A percentile compares a stretch with the other conserved stretches of the same genome.
Conservation (phyloP, 2,888 invertebrate species). For the Tenthredo mesomela region DNA sequence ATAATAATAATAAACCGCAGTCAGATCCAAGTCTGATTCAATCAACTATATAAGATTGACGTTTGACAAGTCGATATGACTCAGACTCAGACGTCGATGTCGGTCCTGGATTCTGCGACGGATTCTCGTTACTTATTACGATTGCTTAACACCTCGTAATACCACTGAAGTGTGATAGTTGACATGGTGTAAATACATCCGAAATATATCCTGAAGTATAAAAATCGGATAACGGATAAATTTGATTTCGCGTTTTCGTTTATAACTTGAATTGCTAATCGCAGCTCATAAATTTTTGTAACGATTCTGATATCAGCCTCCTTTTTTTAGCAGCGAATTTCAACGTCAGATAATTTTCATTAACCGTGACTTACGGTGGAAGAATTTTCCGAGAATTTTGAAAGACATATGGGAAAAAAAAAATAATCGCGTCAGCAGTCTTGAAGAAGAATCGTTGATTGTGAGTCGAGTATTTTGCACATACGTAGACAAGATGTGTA, state of each 20-base stretch:
- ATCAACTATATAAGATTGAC: not conserved
- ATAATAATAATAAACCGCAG: too few relatives aligned
- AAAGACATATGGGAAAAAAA: not conserved
- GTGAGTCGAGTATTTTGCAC: not conserved
- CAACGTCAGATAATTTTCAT: conserved; percentile 80
- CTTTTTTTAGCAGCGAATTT: conserved; percentile 81
- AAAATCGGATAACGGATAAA: not conserved
- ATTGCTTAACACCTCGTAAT: not conserved
- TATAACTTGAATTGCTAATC: conserved; percentile 64
- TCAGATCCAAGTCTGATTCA: too few relatives aligned
- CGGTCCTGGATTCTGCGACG: not conserved
- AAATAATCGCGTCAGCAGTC: not conserved
- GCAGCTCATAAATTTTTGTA: conserved; percentile 74
- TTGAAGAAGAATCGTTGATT: not conserved
- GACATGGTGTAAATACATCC: not conserved
- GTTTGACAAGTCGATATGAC: not conserved
- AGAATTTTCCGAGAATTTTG: conserved; percentile 81
- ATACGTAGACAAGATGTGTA: not conserved
- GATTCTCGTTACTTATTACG: too few relatives aligned
- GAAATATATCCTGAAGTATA: not conserved
- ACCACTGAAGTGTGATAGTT: conserved; percentile 15
- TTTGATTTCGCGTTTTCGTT: not conserved
- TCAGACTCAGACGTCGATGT: not conserved
- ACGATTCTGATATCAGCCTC: conserved; percentile 79
- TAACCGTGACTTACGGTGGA: conserved; percentile 86